phyloP scores from a whole-genome alignment of 2,113 vertebrate genomes.

The Azemiops feae region DNA sequence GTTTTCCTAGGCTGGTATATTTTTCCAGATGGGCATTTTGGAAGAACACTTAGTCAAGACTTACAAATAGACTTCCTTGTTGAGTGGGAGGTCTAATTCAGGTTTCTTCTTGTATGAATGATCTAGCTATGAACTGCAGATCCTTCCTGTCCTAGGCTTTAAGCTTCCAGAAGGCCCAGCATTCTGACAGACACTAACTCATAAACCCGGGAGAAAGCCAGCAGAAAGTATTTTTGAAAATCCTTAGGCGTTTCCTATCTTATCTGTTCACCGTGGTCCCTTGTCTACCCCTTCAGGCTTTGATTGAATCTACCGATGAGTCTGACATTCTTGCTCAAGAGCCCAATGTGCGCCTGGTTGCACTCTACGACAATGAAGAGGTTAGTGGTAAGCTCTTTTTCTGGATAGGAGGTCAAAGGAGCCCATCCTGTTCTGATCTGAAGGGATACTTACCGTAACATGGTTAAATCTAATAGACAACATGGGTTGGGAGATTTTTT shows the following conservation, averaged over 20 bases:
- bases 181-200: neutral
- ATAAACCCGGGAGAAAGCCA: neutral
- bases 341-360: slow-evolving; percentile 86
- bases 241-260: neutral
- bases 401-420: neutral
- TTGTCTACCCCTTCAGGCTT: slow-evolving; percentile 70
- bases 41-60: neutral
- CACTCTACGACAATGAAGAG: slow-evolving; percentile 95
- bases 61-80: neutral
- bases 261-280: neutral
- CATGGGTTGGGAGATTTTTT: neutral
- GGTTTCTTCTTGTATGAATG: neutral
- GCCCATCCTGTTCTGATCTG: neutral
- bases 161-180: neutral
- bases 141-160: neutral
- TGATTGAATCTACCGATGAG: slow-evolving; percentile 79
- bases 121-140: neutral
- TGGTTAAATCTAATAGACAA: neutral
- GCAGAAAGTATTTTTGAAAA: neutral
- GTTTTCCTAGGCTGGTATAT: neutral
- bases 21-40: neutral
- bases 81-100: neutral
- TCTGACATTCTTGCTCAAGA: slow-evolving; percentile 79
- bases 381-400: slow-evolving; percentile 61
- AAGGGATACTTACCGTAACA: neutral